Base-by-base conservation (phyloP, 2,888 invertebrate species). In the Drosophila koepferae region DNA sequence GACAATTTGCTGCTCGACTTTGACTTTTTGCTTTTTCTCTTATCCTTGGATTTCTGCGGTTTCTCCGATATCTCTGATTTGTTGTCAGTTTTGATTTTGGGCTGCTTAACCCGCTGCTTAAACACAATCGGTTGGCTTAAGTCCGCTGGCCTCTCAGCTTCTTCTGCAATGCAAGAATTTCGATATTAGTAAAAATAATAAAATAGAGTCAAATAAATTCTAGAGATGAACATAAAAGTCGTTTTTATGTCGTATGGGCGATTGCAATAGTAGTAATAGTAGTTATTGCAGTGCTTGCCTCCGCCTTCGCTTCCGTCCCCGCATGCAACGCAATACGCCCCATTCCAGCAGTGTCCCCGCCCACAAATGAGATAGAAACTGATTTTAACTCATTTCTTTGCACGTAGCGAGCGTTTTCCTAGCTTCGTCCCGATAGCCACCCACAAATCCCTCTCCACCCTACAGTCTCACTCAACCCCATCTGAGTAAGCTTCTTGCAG, bases 101-200 rank as follows among this genome's bases (percentile, higher is more conserved):
- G 63, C 49, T 76, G 61, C 49, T 89, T 87, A 20, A 80, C 84
- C 31, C 90, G 87, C 54, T 87, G 73, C 59, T 91, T 83, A 82
- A 96, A 96, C 72, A 95, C 93, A 68, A 96, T 94, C 48, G 94
- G 94, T 80, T 94, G 93, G 61, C 90, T 93, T 75, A 96, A 92
- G 92, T 96, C 95, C 44, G 95, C 95, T 38, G 95, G 95, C 44
- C 93, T 93, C 82, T 94, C 94, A 66, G 94, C 94, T 87, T 94
- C 94, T 91, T 95, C 95, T 95, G 92, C 34, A 93, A 93, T 74
- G 59, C 63, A 59, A 73, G 10, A 80, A 36, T 23, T 74, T 63
- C 62, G 5, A 40, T 40, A 53, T 60, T 48, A 72, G 18, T 36
- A 53, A 62, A 60, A 41, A 40, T 31, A n/a, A 31, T 18, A 34